Evolutionary conservation across 1,140 invertebrate genomes (phyloP).

Genomic region (Hyphantria cunea): DNA sequence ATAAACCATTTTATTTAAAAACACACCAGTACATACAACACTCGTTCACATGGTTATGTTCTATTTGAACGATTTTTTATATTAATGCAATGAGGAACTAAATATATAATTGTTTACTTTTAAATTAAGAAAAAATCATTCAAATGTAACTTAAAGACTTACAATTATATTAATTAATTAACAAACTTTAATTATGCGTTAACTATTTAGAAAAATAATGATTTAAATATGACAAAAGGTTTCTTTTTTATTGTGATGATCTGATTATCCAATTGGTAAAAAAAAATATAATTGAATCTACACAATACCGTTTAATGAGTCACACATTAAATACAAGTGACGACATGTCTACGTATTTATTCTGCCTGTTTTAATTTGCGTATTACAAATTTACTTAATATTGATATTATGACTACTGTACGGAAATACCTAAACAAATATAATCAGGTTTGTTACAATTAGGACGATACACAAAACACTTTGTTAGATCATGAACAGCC

Average conservation of each 20-base stretch:
- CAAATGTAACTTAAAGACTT: conserved; percentile 18
- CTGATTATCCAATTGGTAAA: background rate
- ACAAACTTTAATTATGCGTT: conserved; percentile 24
- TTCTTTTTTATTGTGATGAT: background rate
- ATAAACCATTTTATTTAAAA: conserved; percentile 55
- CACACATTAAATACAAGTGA: too few relatives aligned
- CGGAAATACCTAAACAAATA: too few relatives aligned
- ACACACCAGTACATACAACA: conserved; percentile 58
- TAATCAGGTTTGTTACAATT: too few relatives aligned
- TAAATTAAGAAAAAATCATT: conserved; percentile 9
- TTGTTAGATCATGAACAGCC: too few relatives aligned
- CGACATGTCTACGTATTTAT: too few relatives aligned
- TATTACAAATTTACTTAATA: too few relatives aligned
- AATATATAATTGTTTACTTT: conserved; percentile 12
- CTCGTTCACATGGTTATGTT: conserved; percentile 35
- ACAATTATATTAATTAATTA: conserved; percentile 14
- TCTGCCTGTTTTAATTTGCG: too few relatives aligned
- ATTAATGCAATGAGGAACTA: conserved; percentile 24
- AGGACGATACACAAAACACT: too few relatives aligned
- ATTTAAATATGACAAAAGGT: too few relatives aligned
- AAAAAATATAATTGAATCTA: background rate
- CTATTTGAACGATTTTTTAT: conserved; percentile 20
- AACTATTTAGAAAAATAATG: background rate
- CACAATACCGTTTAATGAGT: too few relatives aligned
- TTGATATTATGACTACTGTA: too few relatives aligned